Base-by-base conservation (phyloP, 2,888 invertebrate genomes). In the Tetanocera ferruginea region DNA sequence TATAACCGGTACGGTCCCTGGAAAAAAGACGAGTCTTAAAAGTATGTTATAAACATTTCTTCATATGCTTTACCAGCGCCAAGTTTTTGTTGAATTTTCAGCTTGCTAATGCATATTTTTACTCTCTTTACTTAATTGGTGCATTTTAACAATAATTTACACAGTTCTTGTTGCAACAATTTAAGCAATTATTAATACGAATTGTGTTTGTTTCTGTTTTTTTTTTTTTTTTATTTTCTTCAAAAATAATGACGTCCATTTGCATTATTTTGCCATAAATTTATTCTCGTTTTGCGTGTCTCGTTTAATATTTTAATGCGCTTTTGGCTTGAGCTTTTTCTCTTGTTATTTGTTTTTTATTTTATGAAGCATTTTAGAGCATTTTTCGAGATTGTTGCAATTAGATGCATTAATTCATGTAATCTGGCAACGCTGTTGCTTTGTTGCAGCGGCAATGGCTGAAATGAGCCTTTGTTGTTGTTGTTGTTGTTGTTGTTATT, bases 221-320 rank as follows among this genome's bases (percentile, higher is more conserved):
- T 25, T 52, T 52, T 19, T 3, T 71, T 49, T 34, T 34, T 57
- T 19, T 23, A 62, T 73, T 73, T 60, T 62, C 43, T n/a, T 52
- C 6, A 49, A 71, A 43, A 73, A 57, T 23, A 74, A 66, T 74
- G 28, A 23, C 66, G n/a, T 19, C 6, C 67, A 75, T 75, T 75
- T 75, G 75, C 75, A 75, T 75, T 75, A 67, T 75, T 75, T 55
- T 34, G 55, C 55, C 28, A 19, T 75, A 66, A 67, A 75, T 75
- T 67, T 67, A 75, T 67, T 67, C 75, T 75, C 51, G 23, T 37
- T 67, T 75, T 43, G 75, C 75, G 75, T 75, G 75, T 75, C 75
- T 75, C 66, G 37, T 55, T 75, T 67, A 28, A 55, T 52, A 75
- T 75, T 66, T 55, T 55, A 52, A 75, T 52, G 55, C 67, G 66